Evolutionary conservation across 2,113 vertebrate genomes (phyloP).

Genomic region (Siniperca chuatsi): DNA sequence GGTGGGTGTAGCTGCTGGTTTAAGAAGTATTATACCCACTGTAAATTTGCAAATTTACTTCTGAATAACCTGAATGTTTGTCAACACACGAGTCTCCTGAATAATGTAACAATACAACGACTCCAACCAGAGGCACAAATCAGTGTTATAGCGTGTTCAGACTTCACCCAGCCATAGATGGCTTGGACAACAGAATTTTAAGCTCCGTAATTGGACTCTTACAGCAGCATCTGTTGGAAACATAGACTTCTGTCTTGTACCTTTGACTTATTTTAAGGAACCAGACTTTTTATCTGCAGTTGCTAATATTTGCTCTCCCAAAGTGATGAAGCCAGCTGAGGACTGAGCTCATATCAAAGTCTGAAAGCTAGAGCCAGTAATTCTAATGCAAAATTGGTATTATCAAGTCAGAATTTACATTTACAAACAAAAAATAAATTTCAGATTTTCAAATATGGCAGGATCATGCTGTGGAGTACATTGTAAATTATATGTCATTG

Average conservation of each 20-base stretch:
- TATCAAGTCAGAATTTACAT: slow-evolving; percentile 8
- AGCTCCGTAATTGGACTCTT: background rate
- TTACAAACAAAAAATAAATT: background rate
- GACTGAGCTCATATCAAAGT: background rate
- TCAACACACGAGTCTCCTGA: too few relatives aligned
- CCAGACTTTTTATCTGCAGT: background rate
- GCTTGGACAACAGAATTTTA: background rate
- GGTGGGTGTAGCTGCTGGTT: too few relatives aligned
- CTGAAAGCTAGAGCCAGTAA: background rate
- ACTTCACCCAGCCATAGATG: background rate
- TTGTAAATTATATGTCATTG: background rate
- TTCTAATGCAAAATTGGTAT: slow-evolving; percentile 1
- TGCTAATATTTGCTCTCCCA: background rate
- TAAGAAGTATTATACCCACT: too few relatives aligned
- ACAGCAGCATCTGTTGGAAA: background rate
- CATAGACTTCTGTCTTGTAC: background rate
- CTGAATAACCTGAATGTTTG: too few relatives aligned
- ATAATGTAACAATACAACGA: too few relatives aligned
- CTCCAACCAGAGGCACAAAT: background rate
- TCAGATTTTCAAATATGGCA: slow-evolving; percentile 16
- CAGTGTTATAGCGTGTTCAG: background rate
- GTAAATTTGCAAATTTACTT: too few relatives aligned
- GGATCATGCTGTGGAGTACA: background rate
- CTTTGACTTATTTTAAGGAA: slow-evolving; percentile 4
- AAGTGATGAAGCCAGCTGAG: background rate